Conservation (phyloP, 23 tunicate species). For the Styela clava region DNA sequence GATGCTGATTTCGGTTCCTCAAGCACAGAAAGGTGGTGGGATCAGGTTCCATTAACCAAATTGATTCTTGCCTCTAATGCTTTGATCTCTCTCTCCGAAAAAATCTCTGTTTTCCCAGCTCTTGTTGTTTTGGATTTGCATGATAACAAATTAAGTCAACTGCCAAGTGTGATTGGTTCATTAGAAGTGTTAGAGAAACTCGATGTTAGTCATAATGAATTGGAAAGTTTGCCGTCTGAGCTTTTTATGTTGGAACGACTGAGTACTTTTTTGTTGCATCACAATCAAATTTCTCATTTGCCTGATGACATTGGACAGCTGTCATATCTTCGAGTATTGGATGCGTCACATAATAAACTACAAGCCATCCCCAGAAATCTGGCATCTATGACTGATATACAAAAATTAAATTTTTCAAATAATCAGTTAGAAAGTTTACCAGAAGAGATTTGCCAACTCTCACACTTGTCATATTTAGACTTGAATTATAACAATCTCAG, state of each 20-base stretch:
- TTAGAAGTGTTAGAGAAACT: conserved; percentile 41
- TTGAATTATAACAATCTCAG: conserved; percentile 47
- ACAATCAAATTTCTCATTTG: conserved; percentile 46
- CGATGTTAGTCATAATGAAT: conserved; percentile 65
- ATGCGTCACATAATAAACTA: conserved; percentile 55
- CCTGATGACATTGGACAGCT: conserved; percentile 22
- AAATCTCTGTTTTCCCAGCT: conserved; percentile 37
- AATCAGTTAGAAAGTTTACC: conserved; percentile 46
- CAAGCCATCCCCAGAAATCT: conserved; percentile 20
- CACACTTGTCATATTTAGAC: conserved; percentile 37
- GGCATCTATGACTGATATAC: conserved; percentile 23
- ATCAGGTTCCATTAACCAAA: conserved; percentile 56
- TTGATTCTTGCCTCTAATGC: conserved; percentile 67
- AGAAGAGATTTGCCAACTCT: not conserved
- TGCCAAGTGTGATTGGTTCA: conserved; percentile 35
- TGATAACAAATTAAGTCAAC: conserved; percentile 49
- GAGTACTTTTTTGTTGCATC: conserved; percentile 42
- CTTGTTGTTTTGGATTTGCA: conserved; percentile 67
- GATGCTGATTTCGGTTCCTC: conserved; percentile 33
- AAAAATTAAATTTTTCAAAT: conserved; percentile 42
- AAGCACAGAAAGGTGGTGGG: conserved; percentile 72
- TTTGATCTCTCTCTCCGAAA: conserved; percentile 40
- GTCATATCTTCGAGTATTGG: conserved; percentile 33
- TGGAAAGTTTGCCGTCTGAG: conserved; percentile 24
- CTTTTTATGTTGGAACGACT: conserved; percentile 25